phyloP scores from a whole-genome alignment of 2,797 vertebrate species.

The Protosalanx chinensis region DNA sequence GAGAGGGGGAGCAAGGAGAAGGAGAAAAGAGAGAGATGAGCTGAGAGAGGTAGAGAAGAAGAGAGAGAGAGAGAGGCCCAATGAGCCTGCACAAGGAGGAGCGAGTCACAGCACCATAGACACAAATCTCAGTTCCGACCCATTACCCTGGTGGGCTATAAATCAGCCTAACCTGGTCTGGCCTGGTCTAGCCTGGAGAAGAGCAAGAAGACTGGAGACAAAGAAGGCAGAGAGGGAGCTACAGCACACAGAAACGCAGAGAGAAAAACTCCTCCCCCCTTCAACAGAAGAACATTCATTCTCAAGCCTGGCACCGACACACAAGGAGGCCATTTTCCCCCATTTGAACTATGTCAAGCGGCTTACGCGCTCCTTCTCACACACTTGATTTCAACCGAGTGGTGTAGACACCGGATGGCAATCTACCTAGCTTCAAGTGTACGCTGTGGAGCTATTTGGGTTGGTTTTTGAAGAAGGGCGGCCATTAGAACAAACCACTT shows the following conservation, averaged over 20 bases:
- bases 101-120: conserved; percentile 65
- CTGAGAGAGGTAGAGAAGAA: conserved; percentile 22
- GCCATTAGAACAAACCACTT: conserved; percentile 50
- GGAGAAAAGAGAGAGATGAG: no score
- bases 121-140: conserved; percentile 71
- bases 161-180: conserved; percentile 52
- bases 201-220: conserved; percentile 53
- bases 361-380: no score
- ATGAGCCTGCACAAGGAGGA: conserved; percentile 59
- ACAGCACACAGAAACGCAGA: conserved; percentile 44
- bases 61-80: conserved; percentile 37
- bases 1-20: no score
- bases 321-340: no score
- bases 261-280: conserved; percentile 39
- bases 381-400: conserved; percentile 30
- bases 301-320: conserved; percentile 17
- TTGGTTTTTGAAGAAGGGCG: conserved; percentile 36
- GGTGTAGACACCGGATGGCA: conserved; percentile 22
- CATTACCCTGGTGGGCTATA: conserved; percentile 68
- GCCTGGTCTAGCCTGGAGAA: no score
- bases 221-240: conserved; percentile 59
- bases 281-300: conserved; percentile 42
- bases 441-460: conserved; percentile 39
- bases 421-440: conserved; percentile 15
- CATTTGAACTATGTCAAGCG: no score